Percentiles rank a stretch among this genome's conserved stretches.
phyloP scores from a whole-genome alignment of 2,888 invertebrate genomes.

The Lithophane ornitopus region DNA sequence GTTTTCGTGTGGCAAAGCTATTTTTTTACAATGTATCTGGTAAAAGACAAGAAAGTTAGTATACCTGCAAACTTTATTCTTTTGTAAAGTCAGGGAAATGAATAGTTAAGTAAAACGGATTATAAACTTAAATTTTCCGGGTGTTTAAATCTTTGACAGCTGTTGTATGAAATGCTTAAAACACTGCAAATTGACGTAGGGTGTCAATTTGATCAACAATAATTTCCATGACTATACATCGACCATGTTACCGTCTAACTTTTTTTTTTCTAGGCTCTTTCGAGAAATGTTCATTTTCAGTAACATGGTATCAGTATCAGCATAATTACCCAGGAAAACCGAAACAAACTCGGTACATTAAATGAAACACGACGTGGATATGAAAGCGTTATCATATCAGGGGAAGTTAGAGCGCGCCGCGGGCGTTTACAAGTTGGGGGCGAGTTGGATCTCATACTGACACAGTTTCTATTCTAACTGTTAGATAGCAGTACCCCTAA shows the following conservation, averaged over 20 bases:
- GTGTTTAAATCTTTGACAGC: background rate
- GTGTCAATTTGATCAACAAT: background rate
- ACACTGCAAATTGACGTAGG: background rate
- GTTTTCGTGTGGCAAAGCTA: background rate
- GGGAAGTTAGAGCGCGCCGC: slow-evolving; percentile 69
- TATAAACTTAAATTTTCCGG: too few species aligned
- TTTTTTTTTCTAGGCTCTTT: slow-evolving; percentile 20
- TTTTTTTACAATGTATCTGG: background rate
- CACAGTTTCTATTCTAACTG: slow-evolving; percentile 75
- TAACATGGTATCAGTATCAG: slow-evolving; percentile 34
- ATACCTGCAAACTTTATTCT: background rate
- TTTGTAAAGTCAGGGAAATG: background rate
- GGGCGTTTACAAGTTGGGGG: slow-evolving; percentile 75
- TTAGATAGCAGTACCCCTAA: slow-evolving; percentile 55
- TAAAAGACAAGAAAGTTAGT: background rate
- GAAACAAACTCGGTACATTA: slow-evolving; percentile 73
- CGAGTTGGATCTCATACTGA: slow-evolving; percentile 77
- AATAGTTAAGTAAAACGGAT: too few species aligned
- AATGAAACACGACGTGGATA: slow-evolving; percentile 69
- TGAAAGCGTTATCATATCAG: slow-evolving; percentile 78
- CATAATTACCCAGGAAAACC: slow-evolving; percentile 57
- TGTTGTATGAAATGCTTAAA: background rate
- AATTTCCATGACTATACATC: background rate
- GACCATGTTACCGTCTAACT: background rate
- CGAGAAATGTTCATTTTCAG: background rate